Percentiles rank a stretch among this genome's conserved stretches.
These are phyloP conservation scores for Etia nguti DNA, from an alignment of 2,113 vertebrate genomes.

Conservation along the genomic window DNA sequence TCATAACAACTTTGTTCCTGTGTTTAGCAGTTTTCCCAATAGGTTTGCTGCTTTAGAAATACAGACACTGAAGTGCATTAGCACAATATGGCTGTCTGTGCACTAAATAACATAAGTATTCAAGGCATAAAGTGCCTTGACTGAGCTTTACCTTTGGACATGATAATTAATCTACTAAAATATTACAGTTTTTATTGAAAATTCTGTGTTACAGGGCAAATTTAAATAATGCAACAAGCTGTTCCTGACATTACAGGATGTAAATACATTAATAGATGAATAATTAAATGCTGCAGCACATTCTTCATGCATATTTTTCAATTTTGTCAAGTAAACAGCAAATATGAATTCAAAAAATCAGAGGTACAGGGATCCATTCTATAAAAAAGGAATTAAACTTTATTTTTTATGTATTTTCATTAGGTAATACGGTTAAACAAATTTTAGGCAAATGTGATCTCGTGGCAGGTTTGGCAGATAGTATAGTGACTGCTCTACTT, in stretches of 20 bases:
- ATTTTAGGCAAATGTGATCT: background rate
- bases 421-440: fast-evolving
- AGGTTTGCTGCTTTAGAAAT: background rate
- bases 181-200: background rate
- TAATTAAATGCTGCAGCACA: background rate
- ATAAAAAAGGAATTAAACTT: fast-evolving
- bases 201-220: background rate
- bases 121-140: background rate
- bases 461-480: fast-evolving
- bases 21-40: background rate
- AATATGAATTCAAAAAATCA: background rate
- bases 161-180: background rate
- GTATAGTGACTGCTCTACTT: fast-evolving
- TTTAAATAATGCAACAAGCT: background rate
- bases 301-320: background rate
- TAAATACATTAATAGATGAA: background rate
- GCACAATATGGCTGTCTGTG: background rate
- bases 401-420: background rate
- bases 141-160: background rate
- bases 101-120: background rate
- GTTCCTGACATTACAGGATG: background rate
- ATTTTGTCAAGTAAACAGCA: background rate
- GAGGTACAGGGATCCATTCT: fast-evolving
- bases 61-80: background rate
- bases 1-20: background rate